phyloP scores from a whole-genome alignment of 2,888 invertebrate species.

The Erpobdella octoculata region DNA sequence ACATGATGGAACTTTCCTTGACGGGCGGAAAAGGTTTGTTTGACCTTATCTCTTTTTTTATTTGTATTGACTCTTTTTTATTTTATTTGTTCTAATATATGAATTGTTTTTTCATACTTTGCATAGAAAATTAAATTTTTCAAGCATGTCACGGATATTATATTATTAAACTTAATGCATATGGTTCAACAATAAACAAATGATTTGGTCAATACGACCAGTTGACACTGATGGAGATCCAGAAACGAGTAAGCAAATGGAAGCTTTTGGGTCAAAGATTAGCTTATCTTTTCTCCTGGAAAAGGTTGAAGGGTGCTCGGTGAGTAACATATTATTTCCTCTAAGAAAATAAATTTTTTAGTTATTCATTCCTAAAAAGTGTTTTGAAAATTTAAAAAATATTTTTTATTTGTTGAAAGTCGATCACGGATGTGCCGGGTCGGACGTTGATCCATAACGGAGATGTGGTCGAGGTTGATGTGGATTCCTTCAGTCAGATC shows the following conservation, averaged over 20 bases:
- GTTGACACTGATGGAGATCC: neutral
- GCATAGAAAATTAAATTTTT: too few species aligned
- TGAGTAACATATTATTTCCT: constrained; percentile 48
- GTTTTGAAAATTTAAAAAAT: neutral
- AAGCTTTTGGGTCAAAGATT: constrained; percentile 42
- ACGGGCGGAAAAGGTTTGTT: constrained; percentile 49
- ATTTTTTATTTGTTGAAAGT: neutral
- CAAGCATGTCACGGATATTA: neutral
- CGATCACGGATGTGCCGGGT: constrained; percentile 66
- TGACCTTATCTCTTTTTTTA: neutral
- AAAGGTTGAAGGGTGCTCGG: constrained; percentile 78
- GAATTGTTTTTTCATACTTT: too few species aligned
- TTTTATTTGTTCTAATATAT: too few species aligned
- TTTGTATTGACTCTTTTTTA: too few species aligned
- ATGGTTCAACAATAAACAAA: neutral
- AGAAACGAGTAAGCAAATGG: constrained; percentile 15
- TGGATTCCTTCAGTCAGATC: constrained; percentile 66
- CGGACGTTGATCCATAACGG: constrained; percentile 79
- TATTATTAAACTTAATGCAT: neutral
- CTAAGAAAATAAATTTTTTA: too few species aligned
- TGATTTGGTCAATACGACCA: neutral
- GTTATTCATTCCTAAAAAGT: neutral
- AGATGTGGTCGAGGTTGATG: constrained; percentile 79
- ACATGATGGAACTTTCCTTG: constrained; percentile 52
- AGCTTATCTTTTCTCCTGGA: constrained; percentile 60